Evolutionary conservation across 2,797 vertebrate species (phyloP).

Genomic region (Clarias pachynema): DNA sequence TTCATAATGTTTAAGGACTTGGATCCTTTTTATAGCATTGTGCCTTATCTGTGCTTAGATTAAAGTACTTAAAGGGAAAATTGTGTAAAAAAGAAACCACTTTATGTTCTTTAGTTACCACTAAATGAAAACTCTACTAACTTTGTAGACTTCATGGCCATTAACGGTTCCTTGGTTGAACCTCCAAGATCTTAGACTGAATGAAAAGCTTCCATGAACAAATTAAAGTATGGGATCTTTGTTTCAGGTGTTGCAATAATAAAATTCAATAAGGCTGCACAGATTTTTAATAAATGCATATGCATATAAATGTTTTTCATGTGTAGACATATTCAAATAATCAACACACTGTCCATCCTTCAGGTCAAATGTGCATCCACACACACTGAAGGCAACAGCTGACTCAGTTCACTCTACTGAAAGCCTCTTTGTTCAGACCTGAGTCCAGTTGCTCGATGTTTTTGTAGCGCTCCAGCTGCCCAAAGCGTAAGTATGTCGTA

Average conservation of each 20-base stretch:
- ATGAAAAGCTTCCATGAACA: background rate
- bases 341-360: background rate
- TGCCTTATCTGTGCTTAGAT: background rate
- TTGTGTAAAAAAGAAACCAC: background rate
- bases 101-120: background rate
- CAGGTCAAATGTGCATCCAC: constrained; percentile 15
- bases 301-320: background rate
- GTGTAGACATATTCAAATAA: background rate
- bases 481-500: constrained; percentile 43
- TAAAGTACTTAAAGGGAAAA: background rate
- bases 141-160: background rate
- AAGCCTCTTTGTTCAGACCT: constrained; percentile 39
- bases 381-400: constrained; percentile 41
- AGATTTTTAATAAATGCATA: background rate
- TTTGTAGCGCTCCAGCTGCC: constrained; percentile 46
- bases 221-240: background rate
- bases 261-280: background rate
- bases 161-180: background rate
- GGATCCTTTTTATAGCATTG: background rate
- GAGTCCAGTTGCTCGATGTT: constrained; percentile 49
- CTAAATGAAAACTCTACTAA: background rate
- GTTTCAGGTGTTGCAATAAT: background rate
- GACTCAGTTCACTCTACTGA: constrained; percentile 40
- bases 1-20: background rate
- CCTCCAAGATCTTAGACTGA: background rate